Percentiles rank a stretch among this genome's conserved stretches.
These are phyloP conservation scores for Rousettus leschenaultii DNA, from an alignment of 2,113 vertebrate species.

Conservation along the genomic window DNA sequence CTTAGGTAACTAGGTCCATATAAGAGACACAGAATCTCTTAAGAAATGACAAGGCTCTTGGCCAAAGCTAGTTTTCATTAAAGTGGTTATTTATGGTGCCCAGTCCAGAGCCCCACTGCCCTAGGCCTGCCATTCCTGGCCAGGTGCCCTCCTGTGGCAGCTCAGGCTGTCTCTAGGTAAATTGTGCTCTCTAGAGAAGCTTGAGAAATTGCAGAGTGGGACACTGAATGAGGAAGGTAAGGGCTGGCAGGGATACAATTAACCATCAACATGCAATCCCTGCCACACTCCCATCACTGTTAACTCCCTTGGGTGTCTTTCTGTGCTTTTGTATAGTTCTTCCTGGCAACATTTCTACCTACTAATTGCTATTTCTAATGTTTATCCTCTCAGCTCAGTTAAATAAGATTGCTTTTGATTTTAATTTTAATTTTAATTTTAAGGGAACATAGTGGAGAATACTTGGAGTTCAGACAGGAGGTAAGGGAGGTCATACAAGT, in stretches of 20 bases:
- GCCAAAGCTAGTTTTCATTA: constrained; percentile 59
- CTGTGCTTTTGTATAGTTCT: background rate
- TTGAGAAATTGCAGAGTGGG: background rate
- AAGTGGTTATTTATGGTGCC: constrained; percentile 54
- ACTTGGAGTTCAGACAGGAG: background rate
- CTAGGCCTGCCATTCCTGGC: constrained; percentile 15
- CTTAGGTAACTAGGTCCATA: constrained; percentile 39
- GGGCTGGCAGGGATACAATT: background rate
- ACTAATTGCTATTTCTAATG: constrained; percentile 47
- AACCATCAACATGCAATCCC: background rate
- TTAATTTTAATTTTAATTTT: constrained; percentile 31
- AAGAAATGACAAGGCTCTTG: constrained; percentile 40
- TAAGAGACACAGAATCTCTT: constrained; percentile 31
- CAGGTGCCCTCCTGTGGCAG: background rate
- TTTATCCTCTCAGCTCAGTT: constrained; percentile 21
- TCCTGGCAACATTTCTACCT: constrained; percentile 43
- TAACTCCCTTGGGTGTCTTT: constrained; percentile 16
- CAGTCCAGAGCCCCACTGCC: constrained; percentile 1
- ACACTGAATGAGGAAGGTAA: background rate
- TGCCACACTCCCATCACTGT: background rate
- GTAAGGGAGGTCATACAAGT: background rate
- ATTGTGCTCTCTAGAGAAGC: constrained; percentile 33
- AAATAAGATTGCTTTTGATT: constrained; percentile 15
- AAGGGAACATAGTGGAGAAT: background rate
- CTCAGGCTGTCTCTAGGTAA: background rate